These are phyloP conservation scores for Drosophila pseudoananassae DNA, from an alignment of 1,140 invertebrate genomes.

Conservation along the genomic window DNA sequence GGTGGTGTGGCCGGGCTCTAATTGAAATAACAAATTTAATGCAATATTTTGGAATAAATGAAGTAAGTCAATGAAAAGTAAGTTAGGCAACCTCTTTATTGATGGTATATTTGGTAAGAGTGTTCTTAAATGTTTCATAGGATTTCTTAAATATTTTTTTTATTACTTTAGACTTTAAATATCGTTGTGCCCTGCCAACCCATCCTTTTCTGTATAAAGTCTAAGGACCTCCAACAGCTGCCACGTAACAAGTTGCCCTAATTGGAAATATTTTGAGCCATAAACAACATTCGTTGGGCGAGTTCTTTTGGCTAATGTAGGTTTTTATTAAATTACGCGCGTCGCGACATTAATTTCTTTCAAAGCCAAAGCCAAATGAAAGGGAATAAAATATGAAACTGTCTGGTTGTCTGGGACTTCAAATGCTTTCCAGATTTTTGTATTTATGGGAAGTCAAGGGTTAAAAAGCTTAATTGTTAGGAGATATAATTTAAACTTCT, in stretches of 20 bases:
- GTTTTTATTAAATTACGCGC: conserved; percentile 70
- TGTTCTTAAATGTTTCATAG: too few species aligned
- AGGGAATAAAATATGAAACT: conserved; percentile 62
- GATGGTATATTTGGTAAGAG: too few species aligned
- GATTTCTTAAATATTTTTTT: too few species aligned
- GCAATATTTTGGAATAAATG: conserved; percentile 18
- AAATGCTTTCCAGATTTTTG: conserved; percentile 5
- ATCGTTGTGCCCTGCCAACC: not conserved
- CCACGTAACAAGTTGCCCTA: conserved; percentile 52
- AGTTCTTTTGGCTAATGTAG: conserved; percentile 18
- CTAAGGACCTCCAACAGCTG: conserved; percentile 51
- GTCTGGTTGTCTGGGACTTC: conserved; percentile 30
- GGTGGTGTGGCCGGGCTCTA: conserved; percentile 63
- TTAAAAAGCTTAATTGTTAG: not conserved
- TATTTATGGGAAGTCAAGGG: not conserved
- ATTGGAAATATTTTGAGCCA: conserved; percentile 75
- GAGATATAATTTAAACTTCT: too few species aligned
- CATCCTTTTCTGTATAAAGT: not conserved
- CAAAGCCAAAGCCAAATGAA: conserved; percentile 34
- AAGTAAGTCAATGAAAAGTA: conserved; percentile 11
- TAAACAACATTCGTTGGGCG: conserved; percentile 74
- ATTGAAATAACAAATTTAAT: conserved; percentile 74
- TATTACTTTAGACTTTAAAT: too few species aligned
- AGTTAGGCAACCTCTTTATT: not conserved
- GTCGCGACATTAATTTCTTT: conserved; percentile 57